Base-by-base conservation (phyloP, 2,888 invertebrate genomes). In the Steromphala cineraria region DNA sequence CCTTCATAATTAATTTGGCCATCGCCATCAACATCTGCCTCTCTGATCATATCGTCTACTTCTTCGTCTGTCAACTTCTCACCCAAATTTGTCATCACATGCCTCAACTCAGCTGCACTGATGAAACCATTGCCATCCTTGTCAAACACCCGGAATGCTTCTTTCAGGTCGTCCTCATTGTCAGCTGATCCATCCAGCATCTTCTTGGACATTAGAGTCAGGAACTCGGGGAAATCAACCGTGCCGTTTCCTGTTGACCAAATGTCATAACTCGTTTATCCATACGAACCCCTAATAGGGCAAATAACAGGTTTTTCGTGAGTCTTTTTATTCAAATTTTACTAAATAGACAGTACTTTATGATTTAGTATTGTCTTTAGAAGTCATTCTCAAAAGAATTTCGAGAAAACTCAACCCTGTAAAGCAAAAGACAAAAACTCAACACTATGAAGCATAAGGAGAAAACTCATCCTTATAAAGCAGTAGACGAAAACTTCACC, bases 171-270 rank as follows among this genome's bases (percentile, higher is more conserved):
- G 95, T 99, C 99, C 96, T 99, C 99, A 95, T 99, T 99, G 89
- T 98, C 99, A 94, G 98, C 93, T 95, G 99, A 99, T 89, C 99
- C 99, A 95, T 99, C 99, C 95, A 99, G 99, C 99, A 99, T 99
- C 96, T 99, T 99, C 94, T 99, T 96, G 93, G 99, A 99, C 99
- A 99, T 99, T 99, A 99, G 99, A 94, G 99, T 99, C 93, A 99
- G 96, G 95, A 99, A 99, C 95, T 99, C 99, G 92, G 99, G 99
- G 95, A 99, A 99, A 95, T 99, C 99, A 95, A 99, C 99, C 94
- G 99, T 99, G 93, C 99, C 99, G 95, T 99, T 99, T 93, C 99
- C 98, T 99, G 52, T 40, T 56, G 71, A 40, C 0, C 19, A 13
- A n/a, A 80, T 53, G 19, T 7, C 19, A 24, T 8, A 28, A 15